Base-by-base conservation (phyloP, 2,113 vertebrate species). In the Platichthys flesus region DNA sequence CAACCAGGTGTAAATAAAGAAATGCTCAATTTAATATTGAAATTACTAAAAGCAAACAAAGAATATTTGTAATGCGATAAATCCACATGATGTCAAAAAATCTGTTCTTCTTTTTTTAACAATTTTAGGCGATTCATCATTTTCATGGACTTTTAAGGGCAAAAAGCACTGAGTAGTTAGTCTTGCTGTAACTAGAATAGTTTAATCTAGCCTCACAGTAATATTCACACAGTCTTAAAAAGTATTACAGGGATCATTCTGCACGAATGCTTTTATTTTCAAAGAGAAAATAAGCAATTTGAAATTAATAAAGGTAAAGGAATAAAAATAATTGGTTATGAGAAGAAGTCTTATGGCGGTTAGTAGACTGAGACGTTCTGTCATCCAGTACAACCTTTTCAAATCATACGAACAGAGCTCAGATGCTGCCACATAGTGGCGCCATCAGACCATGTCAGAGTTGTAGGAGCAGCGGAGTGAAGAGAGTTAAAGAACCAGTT, bases 371-470 rank as follows among this genome's bases (percentile, higher is more conserved):
- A 7, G 31, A 31, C 31, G 6, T 31, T 31, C 31, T 31, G 31
- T 31, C 31, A 31, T 31, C 31, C 31, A 31, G 1, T 31, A 6
- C 31, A 31, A 31, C 31, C 31, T 31, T 31, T 7, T 31, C 31
- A 31, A 6, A 1, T 7, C 6, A 31, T 31, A 18, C 6, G 1
- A 26, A 69, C 23, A 26, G 26, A 9, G 24, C 12, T 51, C 40
- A 28, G 3, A 31, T 68, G 2, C 40, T 72, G 28, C 90, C 92
- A 88, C 90, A 90, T 0, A 20, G 79, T 82, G 90, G 90, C 73
- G 81, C 82, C 70, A 71, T 79, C 28, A 54, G 57, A 65, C 76
- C 68, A 58, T 45, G 13, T 1, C 23, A 59, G 20, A 57, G 20
- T 64, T 28, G n/a, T 2, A 58, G 60, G 20, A 54, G 16, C 0